A percentile compares a stretch with the other conserved stretches of the same genome.
Evolutionary conservation across 2,113 vertebrate genomes (phyloP).

Genomic region (Choloepus hoffmanni): DNA sequence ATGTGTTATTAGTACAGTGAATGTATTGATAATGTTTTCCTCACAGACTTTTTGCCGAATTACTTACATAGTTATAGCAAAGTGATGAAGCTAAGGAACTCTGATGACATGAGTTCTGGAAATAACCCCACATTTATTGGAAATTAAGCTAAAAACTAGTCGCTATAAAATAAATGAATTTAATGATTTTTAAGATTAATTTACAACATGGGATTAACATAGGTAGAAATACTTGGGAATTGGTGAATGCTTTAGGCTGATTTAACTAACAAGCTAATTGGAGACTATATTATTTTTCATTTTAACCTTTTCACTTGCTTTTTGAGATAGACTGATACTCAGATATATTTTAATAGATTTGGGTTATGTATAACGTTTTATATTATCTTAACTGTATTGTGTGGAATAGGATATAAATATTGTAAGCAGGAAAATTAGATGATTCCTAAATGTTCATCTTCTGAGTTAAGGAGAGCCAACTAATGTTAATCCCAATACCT

Average conservation of each 20-base stretch:
- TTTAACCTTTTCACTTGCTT: slow-evolving; percentile 51
- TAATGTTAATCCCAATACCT: slow-evolving; percentile 48
- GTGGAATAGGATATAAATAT: background rate
- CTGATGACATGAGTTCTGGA: slow-evolving; percentile 38
- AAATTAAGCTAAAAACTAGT: slow-evolving; percentile 54
- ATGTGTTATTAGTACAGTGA: slow-evolving; percentile 10
- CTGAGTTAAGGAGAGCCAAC: background rate
- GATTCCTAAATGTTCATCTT: slow-evolving; percentile 35
- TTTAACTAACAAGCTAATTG: slow-evolving; percentile 10
- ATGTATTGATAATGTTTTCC: slow-evolving; percentile 41
- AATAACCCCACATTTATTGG: slow-evolving; percentile 20
- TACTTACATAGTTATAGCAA: slow-evolving; percentile 24
- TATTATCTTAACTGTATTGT: background rate
- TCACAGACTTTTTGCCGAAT: background rate
- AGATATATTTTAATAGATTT: slow-evolving; percentile 30
- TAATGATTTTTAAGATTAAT: background rate
- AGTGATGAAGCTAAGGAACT: slow-evolving; percentile 38
- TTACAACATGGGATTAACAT: background rate
- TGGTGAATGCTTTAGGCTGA: slow-evolving; percentile 7
- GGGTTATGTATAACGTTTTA: background rate
- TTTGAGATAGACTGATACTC: background rate
- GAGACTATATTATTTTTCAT: slow-evolving; percentile 42
- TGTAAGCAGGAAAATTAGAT: slow-evolving; percentile 3
- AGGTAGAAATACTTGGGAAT: slow-evolving; percentile 4
- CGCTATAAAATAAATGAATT: slow-evolving; percentile 1